Evolutionary conservation across 2,888 invertebrate genomes (phyloP).

Genomic region (Eumacrocentrus americanus): DNA sequence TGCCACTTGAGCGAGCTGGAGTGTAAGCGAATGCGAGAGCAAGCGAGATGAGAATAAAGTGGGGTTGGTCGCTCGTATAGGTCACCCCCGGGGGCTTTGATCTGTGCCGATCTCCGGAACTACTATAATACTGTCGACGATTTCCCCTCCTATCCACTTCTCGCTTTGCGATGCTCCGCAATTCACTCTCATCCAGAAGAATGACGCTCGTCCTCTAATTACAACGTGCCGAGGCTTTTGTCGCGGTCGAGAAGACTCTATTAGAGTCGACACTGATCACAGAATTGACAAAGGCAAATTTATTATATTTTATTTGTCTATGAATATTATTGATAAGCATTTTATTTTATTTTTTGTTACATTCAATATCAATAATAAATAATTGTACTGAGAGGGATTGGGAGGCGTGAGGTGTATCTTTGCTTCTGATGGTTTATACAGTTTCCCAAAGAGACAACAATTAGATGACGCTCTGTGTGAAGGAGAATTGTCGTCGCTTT

Average conservation of each 20-base stretch:
- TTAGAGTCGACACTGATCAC: neutral
- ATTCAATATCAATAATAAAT: no score
- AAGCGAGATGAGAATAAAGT: slow-evolving; percentile 30
- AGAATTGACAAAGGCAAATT: no score
- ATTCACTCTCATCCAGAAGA: slow-evolving; percentile 10
- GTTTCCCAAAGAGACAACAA: slow-evolving; percentile 47
- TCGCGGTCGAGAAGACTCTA: neutral
- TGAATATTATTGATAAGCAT: no score
- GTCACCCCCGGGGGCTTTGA: slow-evolving; percentile 58
- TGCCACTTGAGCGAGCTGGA: slow-evolving; percentile 60
- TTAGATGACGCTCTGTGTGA: slow-evolving; percentile 46
- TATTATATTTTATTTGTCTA: neutral
- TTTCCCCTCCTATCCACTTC: slow-evolving; percentile 18
- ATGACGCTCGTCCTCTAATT: slow-evolving; percentile 22
- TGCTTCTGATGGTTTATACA: neutral
- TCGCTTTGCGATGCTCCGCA: slow-evolving; percentile 24
- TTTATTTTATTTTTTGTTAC: no score
- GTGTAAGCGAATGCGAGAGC: slow-evolving; percentile 50
- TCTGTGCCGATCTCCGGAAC: slow-evolving; percentile 55
- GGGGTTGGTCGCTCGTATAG: slow-evolving; percentile 39
- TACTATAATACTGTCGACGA: slow-evolving; percentile 29
- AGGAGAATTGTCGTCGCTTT: slow-evolving; percentile 30
- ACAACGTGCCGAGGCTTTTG: neutral
- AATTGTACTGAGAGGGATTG: no score
- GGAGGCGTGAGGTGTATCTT: neutral